Conservation (phyloP, 2,888 invertebrate species). For the Drosophila formosana region DNA sequence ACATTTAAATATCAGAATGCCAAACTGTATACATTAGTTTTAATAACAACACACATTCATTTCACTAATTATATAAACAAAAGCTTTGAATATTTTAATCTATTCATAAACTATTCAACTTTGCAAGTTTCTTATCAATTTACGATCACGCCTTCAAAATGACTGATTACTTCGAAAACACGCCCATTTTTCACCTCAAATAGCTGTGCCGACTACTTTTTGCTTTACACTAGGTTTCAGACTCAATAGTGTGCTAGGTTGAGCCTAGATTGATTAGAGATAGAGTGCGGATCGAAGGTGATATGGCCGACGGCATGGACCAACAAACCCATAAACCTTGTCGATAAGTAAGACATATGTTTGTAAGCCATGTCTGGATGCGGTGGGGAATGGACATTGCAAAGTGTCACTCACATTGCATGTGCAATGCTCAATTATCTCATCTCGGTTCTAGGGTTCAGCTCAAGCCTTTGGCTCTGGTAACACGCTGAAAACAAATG, state of each 20-base stretch:
- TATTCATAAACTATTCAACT: neutral
- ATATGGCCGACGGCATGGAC: conserved; percentile 29
- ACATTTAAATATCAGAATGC: neutral
- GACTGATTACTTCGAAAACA: conserved; percentile 25
- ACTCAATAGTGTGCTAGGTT: conserved; percentile 8
- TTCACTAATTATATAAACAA: neutral
- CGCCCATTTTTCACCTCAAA: conserved; percentile 27
- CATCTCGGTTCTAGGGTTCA: conserved; percentile 54
- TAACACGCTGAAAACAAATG: conserved; percentile 77
- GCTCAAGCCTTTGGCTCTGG: conserved; percentile 50
- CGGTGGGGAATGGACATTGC: conserved; percentile 19
- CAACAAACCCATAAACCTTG: conserved; percentile 58
- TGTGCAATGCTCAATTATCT: conserved; percentile 61
- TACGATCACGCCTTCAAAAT: conserved; percentile 10
- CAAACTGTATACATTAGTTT: neutral
- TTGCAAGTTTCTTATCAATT: neutral
- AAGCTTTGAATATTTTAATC: neutral
- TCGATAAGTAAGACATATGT: conserved; percentile 47
- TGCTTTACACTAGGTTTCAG: conserved; percentile 4
- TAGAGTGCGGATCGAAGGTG: conserved; percentile 43
- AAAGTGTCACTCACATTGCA: conserved; percentile 52
- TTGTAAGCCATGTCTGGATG: conserved; percentile 13
- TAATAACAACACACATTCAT: neutral
- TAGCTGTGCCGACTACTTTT: conserved; percentile 16
- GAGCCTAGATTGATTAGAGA: conserved; percentile 19